Evolutionary conservation across 2,888 invertebrate species (phyloP), one percentile per base, ranked within the genome.

Genomic region (Lydus trimaculatus): DNA sequence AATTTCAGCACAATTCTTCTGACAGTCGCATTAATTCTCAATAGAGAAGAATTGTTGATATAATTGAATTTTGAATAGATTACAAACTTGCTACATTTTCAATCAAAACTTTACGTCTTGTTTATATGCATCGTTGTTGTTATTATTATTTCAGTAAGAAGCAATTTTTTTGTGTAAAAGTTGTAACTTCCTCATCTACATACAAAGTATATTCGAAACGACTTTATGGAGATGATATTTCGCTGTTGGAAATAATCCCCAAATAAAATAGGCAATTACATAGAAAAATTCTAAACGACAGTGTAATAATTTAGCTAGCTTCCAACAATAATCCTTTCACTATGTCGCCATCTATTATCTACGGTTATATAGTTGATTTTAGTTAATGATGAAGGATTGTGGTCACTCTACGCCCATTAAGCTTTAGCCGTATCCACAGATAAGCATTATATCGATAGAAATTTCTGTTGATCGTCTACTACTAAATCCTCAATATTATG

Each of bases 341-440:
- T 25, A 5, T 56, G 23, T 25, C 56, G 5, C 56, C 56, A 56
- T 56, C 25, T 64, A 67, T 67, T 64, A 67, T 67, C 67, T 43
- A 43, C 43, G 43, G 4, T 25, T 63, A 31, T 39, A 63, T 58
- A 63, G 61, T 36, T 15, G 39, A 33, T 61, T 61, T 61, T 28
- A 61, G 61, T 63, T 67, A 67, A 67, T 63, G 67, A 67, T 67
- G 67, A 67, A 61, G 64, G 67, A 67, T 67, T 67, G 66, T 43
- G 61, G 63, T 61, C 59, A 63, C 43, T 17, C 43, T 17, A 25
- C 43, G 56, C 58, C 20, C 9, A 20, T 48, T 48, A 48, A n/a
- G 48, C 20, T 48, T 48, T 48, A 58, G 56, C 33, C 33, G 31
- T 20, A 23, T 31, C 7, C 28, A 64, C 36, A 58, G 59, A 64